These are phyloP conservation scores for Siderastrea radians DNA, from an alignment of 92 coral and sea anemone genomes.

Conservation along the genomic window DNA sequence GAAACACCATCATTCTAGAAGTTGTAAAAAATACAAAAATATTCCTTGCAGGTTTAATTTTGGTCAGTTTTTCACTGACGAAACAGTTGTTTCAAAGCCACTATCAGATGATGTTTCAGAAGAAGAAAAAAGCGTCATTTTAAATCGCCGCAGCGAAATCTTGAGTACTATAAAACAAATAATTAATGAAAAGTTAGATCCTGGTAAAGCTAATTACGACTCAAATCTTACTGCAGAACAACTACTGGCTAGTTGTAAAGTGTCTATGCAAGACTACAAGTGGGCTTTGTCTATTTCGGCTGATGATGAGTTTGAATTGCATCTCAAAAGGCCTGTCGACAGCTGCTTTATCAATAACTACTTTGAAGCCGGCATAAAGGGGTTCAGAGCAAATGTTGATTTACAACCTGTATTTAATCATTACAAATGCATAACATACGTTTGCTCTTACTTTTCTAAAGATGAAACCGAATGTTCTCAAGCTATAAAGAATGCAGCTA, in stretches of 20 bases:
- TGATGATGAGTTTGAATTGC: slow-evolving; percentile 52
- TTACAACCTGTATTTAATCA: slow-evolving; percentile 71
- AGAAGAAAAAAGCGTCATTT: slow-evolving; percentile 4
- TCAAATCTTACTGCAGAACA: slow-evolving; percentile 33
- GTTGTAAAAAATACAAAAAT: slow-evolving; percentile 42
- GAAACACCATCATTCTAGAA: slow-evolving; percentile 35
- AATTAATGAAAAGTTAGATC: slow-evolving; percentile 48
- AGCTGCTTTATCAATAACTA: slow-evolving; percentile 65
- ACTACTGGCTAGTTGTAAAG: slow-evolving; percentile 34
- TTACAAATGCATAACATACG: slow-evolving; percentile 66
- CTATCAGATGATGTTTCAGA: slow-evolving; percentile 50
- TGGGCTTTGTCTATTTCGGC: slow-evolving; percentile 69
- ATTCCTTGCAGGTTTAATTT: slow-evolving; percentile 48
- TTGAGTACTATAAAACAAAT: slow-evolving; percentile 46
- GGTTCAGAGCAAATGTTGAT: slow-evolving; percentile 71
- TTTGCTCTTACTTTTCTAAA: slow-evolving; percentile 65
- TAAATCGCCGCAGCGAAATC: slow-evolving; percentile 33
- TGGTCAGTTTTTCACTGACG: slow-evolving; percentile 54
- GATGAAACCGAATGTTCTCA: slow-evolving; percentile 62
- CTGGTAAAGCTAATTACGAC: slow-evolving; percentile 51
- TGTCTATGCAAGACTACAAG: slow-evolving; percentile 54
- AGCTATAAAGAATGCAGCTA: slow-evolving; percentile 76
- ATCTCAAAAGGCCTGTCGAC: slow-evolving; percentile 62
- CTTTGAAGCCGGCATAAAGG: slow-evolving; percentile 67
- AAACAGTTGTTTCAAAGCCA: slow-evolving; percentile 46